These are phyloP conservation scores for Phrixothrix hirtus DNA, from an alignment of 2,888 invertebrate genomes.

Conservation along the genomic window DNA sequence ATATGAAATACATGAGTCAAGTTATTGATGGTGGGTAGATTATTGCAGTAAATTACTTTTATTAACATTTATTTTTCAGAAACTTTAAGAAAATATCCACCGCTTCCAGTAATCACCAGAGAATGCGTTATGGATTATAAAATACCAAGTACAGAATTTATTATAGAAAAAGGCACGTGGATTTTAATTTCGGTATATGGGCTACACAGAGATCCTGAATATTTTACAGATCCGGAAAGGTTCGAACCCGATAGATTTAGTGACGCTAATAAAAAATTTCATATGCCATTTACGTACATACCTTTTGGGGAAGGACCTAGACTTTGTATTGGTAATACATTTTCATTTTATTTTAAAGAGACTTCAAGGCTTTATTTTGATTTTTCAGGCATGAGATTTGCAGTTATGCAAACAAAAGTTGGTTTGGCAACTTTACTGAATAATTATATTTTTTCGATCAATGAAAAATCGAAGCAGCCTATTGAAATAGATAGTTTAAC, in stretches of 20 bases:
- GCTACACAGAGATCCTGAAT: constrained; percentile 15
- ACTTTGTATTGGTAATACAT: constrained; percentile 18
- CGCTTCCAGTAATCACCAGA: constrained; percentile 3
- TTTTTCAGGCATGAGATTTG: constrained; percentile 37
- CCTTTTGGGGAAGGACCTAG: constrained; percentile 23
- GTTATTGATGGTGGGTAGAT: constrained; percentile 1
- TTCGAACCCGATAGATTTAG: constrained; percentile 24
- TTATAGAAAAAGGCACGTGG: constrained; percentile 10
- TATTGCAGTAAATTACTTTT: background rate
- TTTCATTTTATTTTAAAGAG: no score
- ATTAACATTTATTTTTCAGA: constrained; percentile 10
- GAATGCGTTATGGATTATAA: constrained; percentile 8
- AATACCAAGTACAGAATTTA: constrained; percentile 8
- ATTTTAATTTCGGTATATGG: constrained; percentile 10
- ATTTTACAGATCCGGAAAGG: constrained; percentile 19
- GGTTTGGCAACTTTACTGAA: background rate
- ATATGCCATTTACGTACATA: constrained; percentile 14
- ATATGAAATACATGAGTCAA: no score
- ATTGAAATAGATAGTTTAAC: background rate
- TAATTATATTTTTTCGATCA: background rate
- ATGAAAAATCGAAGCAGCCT: background rate
- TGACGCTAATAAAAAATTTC: constrained; percentile 4
- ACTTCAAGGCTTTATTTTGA: no score
- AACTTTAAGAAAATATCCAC: constrained; percentile 14
- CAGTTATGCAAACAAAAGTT: constrained; percentile 41